Conservation (phyloP, 2,888 invertebrate genomes). For the Xylocampa areola region DNA sequence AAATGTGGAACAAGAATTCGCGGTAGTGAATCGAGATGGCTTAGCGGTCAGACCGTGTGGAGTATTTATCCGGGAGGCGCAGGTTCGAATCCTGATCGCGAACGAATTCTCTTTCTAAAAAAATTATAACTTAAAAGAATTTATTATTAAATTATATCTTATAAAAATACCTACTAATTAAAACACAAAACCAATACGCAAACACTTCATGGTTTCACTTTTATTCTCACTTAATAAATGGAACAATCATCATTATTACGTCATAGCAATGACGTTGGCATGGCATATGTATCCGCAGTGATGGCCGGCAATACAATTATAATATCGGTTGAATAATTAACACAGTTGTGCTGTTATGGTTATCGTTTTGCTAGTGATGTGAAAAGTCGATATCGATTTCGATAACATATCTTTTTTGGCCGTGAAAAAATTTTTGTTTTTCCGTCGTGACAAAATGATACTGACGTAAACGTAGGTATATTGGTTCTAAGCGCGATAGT, state of each 20-base stretch:
- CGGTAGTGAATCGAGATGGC: too few species aligned
- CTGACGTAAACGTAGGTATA: too few species aligned
- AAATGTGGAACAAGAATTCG: too few species aligned
- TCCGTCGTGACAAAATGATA: too few species aligned
- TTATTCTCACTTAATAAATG: constrained; percentile 53
- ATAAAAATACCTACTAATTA: not conserved
- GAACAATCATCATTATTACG: constrained; percentile 38
- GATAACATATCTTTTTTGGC: constrained; percentile 15
- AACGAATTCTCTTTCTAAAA: too few species aligned
- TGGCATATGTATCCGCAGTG: constrained; percentile 43
- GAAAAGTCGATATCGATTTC: constrained; percentile 37
- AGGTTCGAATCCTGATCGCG: too few species aligned
- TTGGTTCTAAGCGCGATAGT: too few species aligned
- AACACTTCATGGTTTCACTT: constrained; percentile 27
- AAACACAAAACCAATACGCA: constrained; percentile 25
- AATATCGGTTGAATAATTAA: constrained; percentile 78
- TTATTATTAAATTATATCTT: too few species aligned
- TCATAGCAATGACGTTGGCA: constrained; percentile 29
- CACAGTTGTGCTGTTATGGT: constrained; percentile 62
- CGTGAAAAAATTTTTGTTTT: not conserved
- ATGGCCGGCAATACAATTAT: constrained; percentile 54
- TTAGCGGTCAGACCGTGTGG: too few species aligned
- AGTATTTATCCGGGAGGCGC: too few species aligned
- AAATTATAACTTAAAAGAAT: too few species aligned
- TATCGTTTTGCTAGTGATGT: constrained; percentile 54